A percentile compares a stretch with the other conserved stretches of the same genome.
These are phyloP conservation scores for Typhlichthys eigenmanni DNA, from an alignment of 2,797 vertebrate genomes.

Conservation along the genomic window DNA sequence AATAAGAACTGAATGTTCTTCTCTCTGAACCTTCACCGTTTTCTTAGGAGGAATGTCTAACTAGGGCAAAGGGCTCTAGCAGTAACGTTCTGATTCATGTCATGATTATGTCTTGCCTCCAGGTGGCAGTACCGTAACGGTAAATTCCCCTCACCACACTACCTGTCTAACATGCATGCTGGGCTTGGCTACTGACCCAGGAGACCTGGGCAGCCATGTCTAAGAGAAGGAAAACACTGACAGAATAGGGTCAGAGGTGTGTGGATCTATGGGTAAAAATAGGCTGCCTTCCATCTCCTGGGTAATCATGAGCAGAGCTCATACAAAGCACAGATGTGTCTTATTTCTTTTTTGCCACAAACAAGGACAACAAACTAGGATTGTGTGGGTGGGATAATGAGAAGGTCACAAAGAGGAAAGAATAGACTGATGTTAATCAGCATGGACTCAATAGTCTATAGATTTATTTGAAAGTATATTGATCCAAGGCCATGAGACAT, in stretches of 20 bases:
- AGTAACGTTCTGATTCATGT: neutral
- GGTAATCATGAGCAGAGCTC: slow-evolving; percentile 26
- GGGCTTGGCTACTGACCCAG: slow-evolving; percentile 58
- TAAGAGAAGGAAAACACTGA: slow-evolving; percentile 52
- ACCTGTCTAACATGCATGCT: slow-evolving; percentile 31
- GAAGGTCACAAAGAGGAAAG: too few species aligned
- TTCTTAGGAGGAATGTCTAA: slow-evolving; percentile 38
- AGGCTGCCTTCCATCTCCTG: slow-evolving; percentile 40
- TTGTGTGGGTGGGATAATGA: too few species aligned
- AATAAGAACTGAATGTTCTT: slow-evolving; percentile 39
- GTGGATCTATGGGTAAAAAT: slow-evolving; percentile 58
- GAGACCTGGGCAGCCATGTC: slow-evolving; percentile 63
- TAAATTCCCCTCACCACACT: neutral
- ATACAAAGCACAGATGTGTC: slow-evolving; percentile 2
- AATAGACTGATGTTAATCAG: too few species aligned
- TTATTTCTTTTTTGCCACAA: slow-evolving; percentile 2
- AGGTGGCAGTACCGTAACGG: slow-evolving; percentile 58
- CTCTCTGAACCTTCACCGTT: slow-evolving; percentile 36
- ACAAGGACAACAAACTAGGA: too few species aligned
- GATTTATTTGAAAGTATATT: too few species aligned
- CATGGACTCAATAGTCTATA: too few species aligned
- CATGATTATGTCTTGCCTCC: slow-evolving; percentile 36
- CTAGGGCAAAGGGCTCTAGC: slow-evolving; percentile 55
- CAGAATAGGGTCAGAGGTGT: slow-evolving; percentile 66
- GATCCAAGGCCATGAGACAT: too few species aligned